Percentiles rank a stretch among this genome's conserved stretches.
These are phyloP conservation scores for Epizoanthus ramosus DNA, from an alignment of 92 coral and sea anemone genomes.

Conservation along the genomic window DNA sequence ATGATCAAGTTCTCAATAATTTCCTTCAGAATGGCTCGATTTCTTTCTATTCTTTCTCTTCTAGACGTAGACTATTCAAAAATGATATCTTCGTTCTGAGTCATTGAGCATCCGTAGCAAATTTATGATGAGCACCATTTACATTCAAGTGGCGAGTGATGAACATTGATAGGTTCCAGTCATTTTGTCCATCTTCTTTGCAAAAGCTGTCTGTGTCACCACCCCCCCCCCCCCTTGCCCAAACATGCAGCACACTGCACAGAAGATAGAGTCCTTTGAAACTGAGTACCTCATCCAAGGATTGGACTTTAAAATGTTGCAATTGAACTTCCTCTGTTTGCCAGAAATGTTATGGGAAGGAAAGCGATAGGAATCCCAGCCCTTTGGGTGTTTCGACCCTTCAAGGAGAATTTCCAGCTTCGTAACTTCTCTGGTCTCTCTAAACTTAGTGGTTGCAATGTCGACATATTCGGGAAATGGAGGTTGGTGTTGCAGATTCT, in stretches of 20 bases:
- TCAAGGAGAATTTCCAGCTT: slow-evolving; percentile 44
- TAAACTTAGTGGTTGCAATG: slow-evolving; percentile 42
- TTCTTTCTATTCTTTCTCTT: slow-evolving; percentile 3
- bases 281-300: slow-evolving; percentile 38
- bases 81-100: slow-evolving; percentile 13
- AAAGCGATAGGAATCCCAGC: slow-evolving; percentile 33
- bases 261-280: slow-evolving; percentile 24
- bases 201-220: slow-evolving; percentile 25
- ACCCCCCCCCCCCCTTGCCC: slow-evolving; percentile 15
- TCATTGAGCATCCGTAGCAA: slow-evolving; percentile 30
- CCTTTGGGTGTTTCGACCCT: slow-evolving; percentile 36
- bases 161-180: slow-evolving; percentile 26
- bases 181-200: slow-evolving; percentile 26
- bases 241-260: slow-evolving; percentile 30
- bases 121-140: slow-evolving; percentile 20
- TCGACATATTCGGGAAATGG: slow-evolving; percentile 45
- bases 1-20: slow-evolving; percentile 33
- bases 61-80: slow-evolving; percentile 15
- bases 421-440: slow-evolving; percentile 34
- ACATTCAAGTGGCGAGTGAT: slow-evolving; percentile 32
- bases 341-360: slow-evolving; percentile 35
- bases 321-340: slow-evolving; percentile 39
- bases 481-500: slow-evolving; percentile 42
- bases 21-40: slow-evolving; percentile 35
- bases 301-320: slow-evolving; percentile 34